These are phyloP conservation scores for Creontiades dilutus DNA, from an alignment of 2,888 invertebrate species.

Conservation along the genomic window DNA sequence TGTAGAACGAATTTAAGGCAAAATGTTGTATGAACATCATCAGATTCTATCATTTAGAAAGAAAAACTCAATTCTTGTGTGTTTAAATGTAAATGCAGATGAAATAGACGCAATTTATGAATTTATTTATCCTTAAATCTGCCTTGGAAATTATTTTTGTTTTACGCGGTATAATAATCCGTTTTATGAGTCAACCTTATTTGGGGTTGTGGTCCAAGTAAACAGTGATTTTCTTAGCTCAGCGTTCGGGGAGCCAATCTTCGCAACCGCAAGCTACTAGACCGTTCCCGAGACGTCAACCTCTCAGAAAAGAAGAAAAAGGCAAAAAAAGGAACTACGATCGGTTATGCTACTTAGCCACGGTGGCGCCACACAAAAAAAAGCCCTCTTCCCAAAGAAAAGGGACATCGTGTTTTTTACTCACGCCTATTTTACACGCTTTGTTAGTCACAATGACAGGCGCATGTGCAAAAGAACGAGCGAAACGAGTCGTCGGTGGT, in stretches of 20 bases:
- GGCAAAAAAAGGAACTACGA: constrained; percentile 10
- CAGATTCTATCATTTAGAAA: too few species aligned
- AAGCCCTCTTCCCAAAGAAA: constrained; percentile 3
- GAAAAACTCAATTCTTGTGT: too few species aligned
- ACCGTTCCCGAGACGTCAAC: not conserved
- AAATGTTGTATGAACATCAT: too few species aligned
- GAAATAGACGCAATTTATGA: too few species aligned
- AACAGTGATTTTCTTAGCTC: too few species aligned
- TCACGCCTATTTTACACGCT: constrained; percentile 66
- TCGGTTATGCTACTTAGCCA: constrained; percentile 41
- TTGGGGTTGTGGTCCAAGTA: too few species aligned
- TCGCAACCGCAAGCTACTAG: not conserved
- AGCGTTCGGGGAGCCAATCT: not conserved
- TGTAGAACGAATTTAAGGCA: too few species aligned
- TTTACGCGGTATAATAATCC: too few species aligned
- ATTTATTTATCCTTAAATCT: too few species aligned
- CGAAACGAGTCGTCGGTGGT: not conserved
- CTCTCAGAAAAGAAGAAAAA: constrained; percentile 4
- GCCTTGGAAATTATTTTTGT: too few species aligned
- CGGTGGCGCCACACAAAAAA: constrained; percentile 61
- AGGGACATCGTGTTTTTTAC: constrained; percentile 47
- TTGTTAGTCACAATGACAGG: constrained; percentile 58
- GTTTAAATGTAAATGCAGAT: too few species aligned
- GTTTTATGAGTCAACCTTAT: too few species aligned
- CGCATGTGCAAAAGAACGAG: not conserved